Conservation (phyloP, 1,140 invertebrate species). For the Tribolium madens region DNA sequence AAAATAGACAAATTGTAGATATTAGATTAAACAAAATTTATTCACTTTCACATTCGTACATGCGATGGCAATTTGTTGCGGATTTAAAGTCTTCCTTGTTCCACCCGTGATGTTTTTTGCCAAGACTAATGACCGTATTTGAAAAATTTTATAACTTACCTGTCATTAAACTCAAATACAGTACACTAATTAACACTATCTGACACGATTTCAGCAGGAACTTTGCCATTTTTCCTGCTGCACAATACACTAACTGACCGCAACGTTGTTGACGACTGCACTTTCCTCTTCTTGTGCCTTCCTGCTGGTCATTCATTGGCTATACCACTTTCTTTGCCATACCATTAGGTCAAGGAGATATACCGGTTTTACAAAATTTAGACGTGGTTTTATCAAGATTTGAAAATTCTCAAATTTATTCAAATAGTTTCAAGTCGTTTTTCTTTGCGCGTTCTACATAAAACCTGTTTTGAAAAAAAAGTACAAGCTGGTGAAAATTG, state of each 20-base stretch:
- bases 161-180: not conserved
- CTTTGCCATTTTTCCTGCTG: conserved; percentile 46
- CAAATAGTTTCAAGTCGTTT: not conserved
- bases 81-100: conserved; percentile 29
- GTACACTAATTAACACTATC: conserved; percentile 40
- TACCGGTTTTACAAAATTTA: conserved; percentile 47
- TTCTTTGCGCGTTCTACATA: conserved; percentile 1
- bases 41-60: conserved; percentile 19
- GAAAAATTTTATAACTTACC: conserved; percentile 35
- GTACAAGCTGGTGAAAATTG: not conserved
- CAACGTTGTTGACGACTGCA: conserved; percentile 40
- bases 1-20: not conserved
- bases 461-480: not conserved
- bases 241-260: conserved; percentile 44
- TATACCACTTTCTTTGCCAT: conserved; percentile 49
- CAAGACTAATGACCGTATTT: not conserved
- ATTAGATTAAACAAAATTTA: conserved; percentile 1
- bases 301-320: conserved; percentile 48
- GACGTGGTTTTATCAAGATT: conserved; percentile 11
- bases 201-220: conserved; percentile 37
- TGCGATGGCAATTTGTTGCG: conserved; percentile 8
- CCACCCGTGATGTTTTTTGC: not conserved
- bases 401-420: not conserved
- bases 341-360: conserved; percentile 50
- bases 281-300: conserved; percentile 50